A percentile compares a stretch with the other conserved stretches of the same genome.
Evolutionary conservation across 2,113 vertebrate genomes (phyloP).

Genomic region (Alosa alosa): DNA sequence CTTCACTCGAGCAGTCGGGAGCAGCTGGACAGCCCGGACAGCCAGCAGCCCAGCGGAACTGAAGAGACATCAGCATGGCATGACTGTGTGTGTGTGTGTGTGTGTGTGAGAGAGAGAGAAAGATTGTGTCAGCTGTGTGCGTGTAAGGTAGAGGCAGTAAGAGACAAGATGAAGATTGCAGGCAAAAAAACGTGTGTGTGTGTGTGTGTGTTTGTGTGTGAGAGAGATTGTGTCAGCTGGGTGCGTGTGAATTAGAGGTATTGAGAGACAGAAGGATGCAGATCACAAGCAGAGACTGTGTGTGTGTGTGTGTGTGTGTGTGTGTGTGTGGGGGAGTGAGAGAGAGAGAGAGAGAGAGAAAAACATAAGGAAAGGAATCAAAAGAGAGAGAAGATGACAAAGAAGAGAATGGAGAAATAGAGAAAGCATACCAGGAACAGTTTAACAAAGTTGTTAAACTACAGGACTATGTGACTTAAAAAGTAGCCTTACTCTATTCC

Average conservation of each 20-base stretch:
- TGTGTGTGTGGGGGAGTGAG: too few relatives aligned
- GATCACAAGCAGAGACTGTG: neutral
- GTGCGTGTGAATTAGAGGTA: too few relatives aligned
- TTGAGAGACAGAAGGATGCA: neutral
- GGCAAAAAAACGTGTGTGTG: neutral
- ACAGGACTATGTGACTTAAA: neutral
- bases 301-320: too few relatives aligned
- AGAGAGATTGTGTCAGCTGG: neutral
- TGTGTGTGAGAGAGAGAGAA: neutral
- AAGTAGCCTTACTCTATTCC: neutral
- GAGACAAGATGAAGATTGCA: neutral
- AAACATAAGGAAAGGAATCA: too few relatives aligned
- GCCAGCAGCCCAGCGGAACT: neutral
- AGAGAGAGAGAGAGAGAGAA: too few relatives aligned
- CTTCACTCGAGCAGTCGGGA: neutral
- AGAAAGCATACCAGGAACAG: neutral
- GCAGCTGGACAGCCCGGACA: neutral
- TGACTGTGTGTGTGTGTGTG: neutral
- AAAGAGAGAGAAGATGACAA: too few relatives aligned
- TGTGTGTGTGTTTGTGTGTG: neutral
- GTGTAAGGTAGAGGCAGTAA: neutral
- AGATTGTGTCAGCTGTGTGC: neutral
- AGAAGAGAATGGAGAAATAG: too few relatives aligned
- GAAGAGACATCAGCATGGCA: neutral
- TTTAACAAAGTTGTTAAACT: neutral